phyloP scores from a whole-genome alignment of 2,888 invertebrate genomes.

The Drosophila macrothrix region DNA sequence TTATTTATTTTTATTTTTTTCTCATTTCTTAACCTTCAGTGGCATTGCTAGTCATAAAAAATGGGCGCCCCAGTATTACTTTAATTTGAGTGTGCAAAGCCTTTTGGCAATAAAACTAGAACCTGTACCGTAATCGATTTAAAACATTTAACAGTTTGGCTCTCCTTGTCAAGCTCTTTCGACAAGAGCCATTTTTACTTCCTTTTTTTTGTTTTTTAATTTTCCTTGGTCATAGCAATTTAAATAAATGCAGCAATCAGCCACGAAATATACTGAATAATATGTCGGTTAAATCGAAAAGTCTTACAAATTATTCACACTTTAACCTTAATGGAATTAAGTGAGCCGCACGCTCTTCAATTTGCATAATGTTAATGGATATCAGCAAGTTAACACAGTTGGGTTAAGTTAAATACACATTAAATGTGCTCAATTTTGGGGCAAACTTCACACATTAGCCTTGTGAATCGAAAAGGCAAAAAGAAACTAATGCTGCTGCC shows the following conservation, averaged over 20 bases:
- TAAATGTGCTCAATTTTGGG: not conserved
- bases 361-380: constrained; percentile 3
- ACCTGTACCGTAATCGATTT: not conserved
- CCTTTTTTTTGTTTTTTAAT: not conserved
- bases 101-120: not conserved
- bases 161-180: not conserved
- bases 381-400: not conserved
- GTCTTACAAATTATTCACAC: not conserved
- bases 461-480: not conserved
- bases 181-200: not conserved
- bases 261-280: not conserved
- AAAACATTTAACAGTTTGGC: not conserved
- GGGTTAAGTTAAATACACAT: not conserved
- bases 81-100: not conserved
- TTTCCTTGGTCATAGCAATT: not conserved
- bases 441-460: not conserved
- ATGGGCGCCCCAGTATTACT: not conserved
- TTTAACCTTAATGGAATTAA: constrained; percentile 2
- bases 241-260: not conserved
- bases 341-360: not conserved
- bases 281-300: not conserved
- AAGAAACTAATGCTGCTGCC: not conserved
- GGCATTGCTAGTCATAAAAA: not conserved
- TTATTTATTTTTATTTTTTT: not conserved
- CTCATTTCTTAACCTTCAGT: not conserved